Evolutionary conservation across 2,888 invertebrate species (phyloP).

Genomic region (Callyntrura guangdongensis): DNA sequence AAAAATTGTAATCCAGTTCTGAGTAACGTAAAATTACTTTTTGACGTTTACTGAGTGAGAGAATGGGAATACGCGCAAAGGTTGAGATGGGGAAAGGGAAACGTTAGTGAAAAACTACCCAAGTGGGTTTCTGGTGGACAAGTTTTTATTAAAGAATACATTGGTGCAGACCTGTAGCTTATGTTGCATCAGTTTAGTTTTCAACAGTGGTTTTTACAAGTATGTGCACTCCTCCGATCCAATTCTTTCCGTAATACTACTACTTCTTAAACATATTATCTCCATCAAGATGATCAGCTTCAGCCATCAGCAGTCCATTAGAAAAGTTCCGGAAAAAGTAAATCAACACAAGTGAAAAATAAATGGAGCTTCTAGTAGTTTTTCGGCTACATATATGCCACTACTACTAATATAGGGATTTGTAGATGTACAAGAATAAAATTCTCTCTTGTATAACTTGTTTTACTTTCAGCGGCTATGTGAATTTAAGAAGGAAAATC

Average conservation of each 20-base stretch:
- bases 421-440: too few relatives aligned
- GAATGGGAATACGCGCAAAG: neutral
- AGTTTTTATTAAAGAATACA: neutral
- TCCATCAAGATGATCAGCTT: conserved; percentile 13
- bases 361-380: neutral
- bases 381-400: too few relatives aligned
- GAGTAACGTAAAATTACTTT: neutral
- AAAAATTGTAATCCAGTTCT: neutral
- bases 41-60: conserved; percentile 15
- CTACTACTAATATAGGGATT: too few relatives aligned
- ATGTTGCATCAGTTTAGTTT: neutral
- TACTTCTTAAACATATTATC: conserved; percentile 29
- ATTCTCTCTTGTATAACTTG: too few relatives aligned
- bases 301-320: conserved; percentile 15
- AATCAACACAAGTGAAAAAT: neutral
- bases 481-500: neutral
- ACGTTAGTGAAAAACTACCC: conserved; percentile 37
- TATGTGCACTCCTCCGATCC: neutral
- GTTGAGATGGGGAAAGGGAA: conserved; percentile 11
- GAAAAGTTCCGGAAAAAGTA: neutral
- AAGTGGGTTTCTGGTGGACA: conserved; percentile 31
- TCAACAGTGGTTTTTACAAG: neutral
- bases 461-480: too few relatives aligned
- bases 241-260: neutral
- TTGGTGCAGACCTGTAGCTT: neutral